Evolutionary conservation across 2,888 invertebrate genomes (phyloP).

Genomic region (Dascillus cervinus): DNA sequence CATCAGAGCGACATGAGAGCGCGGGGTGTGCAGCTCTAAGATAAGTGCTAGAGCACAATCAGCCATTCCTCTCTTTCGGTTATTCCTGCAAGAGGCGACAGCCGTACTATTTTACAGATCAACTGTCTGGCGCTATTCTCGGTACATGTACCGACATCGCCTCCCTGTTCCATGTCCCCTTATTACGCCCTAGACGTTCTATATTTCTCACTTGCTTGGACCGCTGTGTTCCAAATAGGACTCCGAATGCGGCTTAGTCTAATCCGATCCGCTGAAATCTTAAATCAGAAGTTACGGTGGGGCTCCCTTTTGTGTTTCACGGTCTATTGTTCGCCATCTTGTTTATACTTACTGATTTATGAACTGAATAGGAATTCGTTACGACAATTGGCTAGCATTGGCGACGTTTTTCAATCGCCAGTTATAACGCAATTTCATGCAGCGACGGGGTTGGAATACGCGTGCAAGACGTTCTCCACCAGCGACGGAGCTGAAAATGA

Average conservation of each 20-base stretch:
- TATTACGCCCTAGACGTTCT: conserved; percentile 5
- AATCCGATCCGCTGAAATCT: conserved; percentile 39
- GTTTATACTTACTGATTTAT: conserved; percentile 36
- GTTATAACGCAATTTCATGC: too few species aligned
- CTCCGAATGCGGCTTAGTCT: conserved; percentile 20
- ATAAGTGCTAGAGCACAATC: conserved; percentile 24
- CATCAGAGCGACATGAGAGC: conserved; percentile 23
- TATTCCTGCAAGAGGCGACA: too few species aligned
- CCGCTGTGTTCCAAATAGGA: conserved; percentile 14
- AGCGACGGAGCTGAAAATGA: too few species aligned
- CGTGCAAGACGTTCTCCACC: too few species aligned
- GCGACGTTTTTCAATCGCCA: too few species aligned
- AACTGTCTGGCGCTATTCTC: conserved; percentile 12
- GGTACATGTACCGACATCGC: conserved; percentile 7
- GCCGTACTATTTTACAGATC: conserved; percentile 15
- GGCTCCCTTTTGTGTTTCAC: conserved; percentile 31
- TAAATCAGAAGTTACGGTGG: conserved; percentile 38
- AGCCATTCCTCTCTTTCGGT: conserved; percentile 15
- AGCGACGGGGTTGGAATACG: too few species aligned
- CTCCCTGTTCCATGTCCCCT: conserved; percentile 8
- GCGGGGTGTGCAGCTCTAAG: conserved; percentile 24
- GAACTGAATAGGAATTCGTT: conserved; percentile 11
- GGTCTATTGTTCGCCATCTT: conserved; percentile 36
- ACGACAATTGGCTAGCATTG: too few species aligned
- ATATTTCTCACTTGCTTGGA: conserved; percentile 12